Base-by-base conservation (phyloP, 2,888 invertebrate species). In the Ditylenchus weischeri region DNA sequence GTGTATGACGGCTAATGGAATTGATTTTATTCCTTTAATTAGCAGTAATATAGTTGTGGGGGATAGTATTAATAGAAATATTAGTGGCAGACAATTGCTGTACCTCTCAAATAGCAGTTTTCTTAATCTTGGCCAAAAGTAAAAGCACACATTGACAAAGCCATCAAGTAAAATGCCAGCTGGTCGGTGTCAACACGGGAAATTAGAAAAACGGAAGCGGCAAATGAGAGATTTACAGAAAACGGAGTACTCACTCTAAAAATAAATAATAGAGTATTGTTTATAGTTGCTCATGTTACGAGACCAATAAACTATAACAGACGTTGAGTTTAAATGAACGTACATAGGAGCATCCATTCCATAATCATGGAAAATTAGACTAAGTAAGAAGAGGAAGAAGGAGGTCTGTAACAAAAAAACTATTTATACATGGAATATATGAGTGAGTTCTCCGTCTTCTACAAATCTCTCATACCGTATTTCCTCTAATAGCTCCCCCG, bases 201-300 rank as follows among this genome's bases (percentile, higher is more conserved):
- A 0, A 94, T 91, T 70, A 98, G 85, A 85, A 95, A 98, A 2
- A 96, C 90, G 0, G 94, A 91, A 0, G 91, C 92, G 84, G 96
- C 95, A 63, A 96, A 89, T 0, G 93, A 94, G 0, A 93, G 91
- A 84, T 93, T 96, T 68, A 95, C 87, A 0, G 95, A 95, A 54
- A 96, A 85, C 0, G 93, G 90, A 74, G 90, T 91, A 0, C 93
- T 93, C 0, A 94, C 91, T 69, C 94, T 89, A 80, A 62, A 83
- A 80, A 57, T 62, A 36, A 2, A 48, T 29, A 29, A 4, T 29
- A 61, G 18, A 73, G 15, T 19, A 61, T 49, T 38, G n/a, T 49
- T 29, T 36, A 6, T 43, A 13, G 43, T 43, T 6, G 3, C 11
- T 43, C 43, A 43, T 10, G 15, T 15, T 13, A 15, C 8, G 43